phyloP scores from a whole-genome alignment of 2,888 invertebrate species.

The Amblyjoppa proteus region DNA sequence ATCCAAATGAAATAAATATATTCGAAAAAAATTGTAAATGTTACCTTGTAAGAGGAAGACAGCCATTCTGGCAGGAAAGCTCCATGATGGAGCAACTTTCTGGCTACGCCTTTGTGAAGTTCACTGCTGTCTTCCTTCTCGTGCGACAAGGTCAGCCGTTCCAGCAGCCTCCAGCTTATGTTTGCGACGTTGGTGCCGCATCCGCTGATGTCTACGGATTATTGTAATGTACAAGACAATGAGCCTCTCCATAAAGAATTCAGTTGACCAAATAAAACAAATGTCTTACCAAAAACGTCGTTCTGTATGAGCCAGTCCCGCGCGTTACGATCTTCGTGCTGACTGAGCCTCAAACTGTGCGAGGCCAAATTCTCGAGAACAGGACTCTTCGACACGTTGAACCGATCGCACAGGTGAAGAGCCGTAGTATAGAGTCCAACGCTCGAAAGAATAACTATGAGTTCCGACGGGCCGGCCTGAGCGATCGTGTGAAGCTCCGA shows the following conservation, averaged over 20 bases:
- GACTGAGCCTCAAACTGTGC: conserved; percentile 87
- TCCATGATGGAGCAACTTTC: conserved; percentile 90
- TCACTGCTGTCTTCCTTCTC: conserved; percentile 87
- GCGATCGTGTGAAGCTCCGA: conserved; percentile 86
- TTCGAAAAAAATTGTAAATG: background rate
- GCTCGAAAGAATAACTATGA: conserved; percentile 89
- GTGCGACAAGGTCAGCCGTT: conserved; percentile 88
- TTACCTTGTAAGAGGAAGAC: conserved; percentile 92
- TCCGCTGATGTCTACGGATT: conserved; percentile 85
- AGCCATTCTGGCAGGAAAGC: conserved; percentile 95
- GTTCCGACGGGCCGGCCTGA: conserved; percentile 87
- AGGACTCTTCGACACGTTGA: conserved; percentile 87
- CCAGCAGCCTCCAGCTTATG: conserved; percentile 89
- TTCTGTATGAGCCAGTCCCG: conserved; percentile 92
- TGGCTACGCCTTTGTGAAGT: conserved; percentile 90
- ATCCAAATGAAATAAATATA: background rate
- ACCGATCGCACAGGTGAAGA: conserved; percentile 88
- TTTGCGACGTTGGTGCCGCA: conserved; percentile 86
- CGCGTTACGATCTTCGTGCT: conserved; percentile 87
- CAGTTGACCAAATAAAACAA: conserved; percentile 19
- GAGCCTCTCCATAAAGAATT: background rate
- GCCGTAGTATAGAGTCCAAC: conserved; percentile 90
- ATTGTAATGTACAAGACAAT: background rate
- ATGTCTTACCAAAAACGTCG: conserved; percentile 87
- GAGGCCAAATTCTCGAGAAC: conserved; percentile 91